Base-by-base conservation (phyloP, 2,888 invertebrate species). In the Vannuccia rotundouncinata region DNA sequence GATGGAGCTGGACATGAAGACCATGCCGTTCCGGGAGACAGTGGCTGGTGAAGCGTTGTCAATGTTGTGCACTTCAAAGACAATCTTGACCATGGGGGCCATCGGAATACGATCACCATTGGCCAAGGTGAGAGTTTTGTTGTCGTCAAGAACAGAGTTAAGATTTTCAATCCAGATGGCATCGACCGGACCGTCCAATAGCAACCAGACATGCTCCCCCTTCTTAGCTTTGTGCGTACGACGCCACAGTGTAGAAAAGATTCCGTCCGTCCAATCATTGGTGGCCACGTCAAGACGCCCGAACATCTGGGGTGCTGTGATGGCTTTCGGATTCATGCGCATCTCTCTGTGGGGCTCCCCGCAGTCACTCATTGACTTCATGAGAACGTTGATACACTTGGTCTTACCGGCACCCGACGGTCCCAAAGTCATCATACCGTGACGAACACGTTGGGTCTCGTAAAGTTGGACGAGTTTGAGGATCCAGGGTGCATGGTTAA, bases 261-360 rank as follows among this genome's bases (percentile, higher is more conserved):
- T 96, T 1, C 97, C 97, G 87, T 97, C 97, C 0, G 96, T 97
- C 97, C 97, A 97, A 86, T 97, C 97, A 86, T 97, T 97, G 0
- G 97, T 97, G 0, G 96, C 95, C 0, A 97, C 96, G 86, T 97
- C 97, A 29, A 97, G 89, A 31, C 95, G 91, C 0, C 97, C 97
- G 86, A 97, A 97, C 97, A 97, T 97, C 90, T 97, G 97, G 0
- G 95, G 92, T 0, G 96, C 94, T 22, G 96, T 95, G 85, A 97
- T 96, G 25, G 97, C 94, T 89, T 97, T 97, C 0, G 97, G 97
- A 89, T 97, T 97, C 96, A 97, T 96, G 83, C 97, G 90, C 94
- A 97, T 94, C 90, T 97, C 97, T 84, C 93, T 92, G 88, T 96
- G 95, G 2, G 90, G 90, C 60, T 92, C 91, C 73, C 95, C 96